Conservation (phyloP, 2,888 invertebrate genomes). For the Rhingia rostrata region DNA sequence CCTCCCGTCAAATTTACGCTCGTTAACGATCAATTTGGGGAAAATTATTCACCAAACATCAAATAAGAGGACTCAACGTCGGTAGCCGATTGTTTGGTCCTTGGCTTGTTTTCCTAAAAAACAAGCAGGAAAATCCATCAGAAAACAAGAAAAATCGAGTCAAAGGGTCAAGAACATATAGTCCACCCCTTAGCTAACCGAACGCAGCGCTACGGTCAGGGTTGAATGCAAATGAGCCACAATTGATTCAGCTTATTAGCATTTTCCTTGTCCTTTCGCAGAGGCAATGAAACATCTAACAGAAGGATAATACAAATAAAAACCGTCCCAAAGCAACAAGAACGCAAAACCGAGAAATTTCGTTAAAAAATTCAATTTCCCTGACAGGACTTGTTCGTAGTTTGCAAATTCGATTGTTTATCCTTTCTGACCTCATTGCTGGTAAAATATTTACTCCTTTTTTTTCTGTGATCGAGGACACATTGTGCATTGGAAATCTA, state of each 20-base stretch:
- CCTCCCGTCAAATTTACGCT: slow-evolving; percentile 47
- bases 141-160: slow-evolving; percentile 6
- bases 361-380: slow-evolving; percentile 62
- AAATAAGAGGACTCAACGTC: slow-evolving; percentile 44
- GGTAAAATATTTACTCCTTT: slow-evolving; percentile 44
- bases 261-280: slow-evolving; percentile 66
- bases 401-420: slow-evolving; percentile 45
- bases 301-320: slow-evolving; percentile 20
- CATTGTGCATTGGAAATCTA: slow-evolving; percentile 4
- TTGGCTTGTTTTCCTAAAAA: slow-evolving; percentile 2
- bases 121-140: slow-evolving; percentile 7
- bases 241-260: slow-evolving; percentile 67
- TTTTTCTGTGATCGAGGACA: slow-evolving; percentile 6
- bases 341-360: slow-evolving; percentile 32
- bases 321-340: slow-evolving; percentile 31
- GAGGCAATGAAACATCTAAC: slow-evolving; percentile 36
- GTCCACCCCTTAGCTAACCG: slow-evolving; percentile 16
- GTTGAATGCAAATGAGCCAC: slow-evolving; percentile 67
- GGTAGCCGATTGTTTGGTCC: neutral
- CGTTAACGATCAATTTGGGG: slow-evolving; percentile 65
- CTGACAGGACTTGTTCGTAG: slow-evolving; percentile 1
- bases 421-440: slow-evolving; percentile 40
- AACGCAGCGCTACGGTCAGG: slow-evolving; percentile 57
- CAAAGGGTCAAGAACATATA: slow-evolving; percentile 56
- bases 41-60: slow-evolving; percentile 69